Conservation (phyloP, 2,888 invertebrate species). For the Diploptera punctata region DNA sequence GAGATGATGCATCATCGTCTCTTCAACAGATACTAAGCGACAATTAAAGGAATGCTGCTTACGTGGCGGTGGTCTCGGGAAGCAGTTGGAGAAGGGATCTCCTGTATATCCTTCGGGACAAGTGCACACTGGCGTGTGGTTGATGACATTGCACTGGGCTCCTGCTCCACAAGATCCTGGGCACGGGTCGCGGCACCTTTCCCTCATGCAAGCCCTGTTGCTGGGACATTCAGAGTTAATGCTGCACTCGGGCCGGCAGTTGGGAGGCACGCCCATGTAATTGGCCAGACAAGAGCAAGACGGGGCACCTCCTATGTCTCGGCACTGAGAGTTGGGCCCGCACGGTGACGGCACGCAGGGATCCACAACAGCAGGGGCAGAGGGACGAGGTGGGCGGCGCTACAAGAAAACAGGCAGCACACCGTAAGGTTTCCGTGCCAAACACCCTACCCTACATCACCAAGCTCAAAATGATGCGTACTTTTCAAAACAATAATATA, state of each 20-base stretch:
- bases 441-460: neutral
- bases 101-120: constrained; percentile 49
- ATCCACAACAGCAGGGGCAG: constrained; percentile 50
- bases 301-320: constrained; percentile 60
- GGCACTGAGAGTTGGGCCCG: constrained; percentile 67
- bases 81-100: constrained; percentile 50
- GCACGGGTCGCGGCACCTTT: constrained; percentile 78
- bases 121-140: constrained; percentile 63
- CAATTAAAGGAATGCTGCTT: constrained; percentile 13
- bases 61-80: constrained; percentile 43
- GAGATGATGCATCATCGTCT: constrained; percentile 19
- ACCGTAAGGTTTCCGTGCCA: neutral
- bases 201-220: constrained; percentile 73
- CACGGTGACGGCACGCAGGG: constrained; percentile 59
- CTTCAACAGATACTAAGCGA: neutral
- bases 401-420: neutral
- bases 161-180: constrained; percentile 74
- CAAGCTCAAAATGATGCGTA: constrained; percentile 48
- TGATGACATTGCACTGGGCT: constrained; percentile 69
- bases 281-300: constrained; percentile 66
- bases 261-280: constrained; percentile 70
- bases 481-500: too few species aligned
- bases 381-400: constrained; percentile 28
- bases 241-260: constrained; percentile 71
- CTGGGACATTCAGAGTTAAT: constrained; percentile 72